Base-by-base conservation (phyloP, 2,113 vertebrate species). In the Colius striatus region DNA sequence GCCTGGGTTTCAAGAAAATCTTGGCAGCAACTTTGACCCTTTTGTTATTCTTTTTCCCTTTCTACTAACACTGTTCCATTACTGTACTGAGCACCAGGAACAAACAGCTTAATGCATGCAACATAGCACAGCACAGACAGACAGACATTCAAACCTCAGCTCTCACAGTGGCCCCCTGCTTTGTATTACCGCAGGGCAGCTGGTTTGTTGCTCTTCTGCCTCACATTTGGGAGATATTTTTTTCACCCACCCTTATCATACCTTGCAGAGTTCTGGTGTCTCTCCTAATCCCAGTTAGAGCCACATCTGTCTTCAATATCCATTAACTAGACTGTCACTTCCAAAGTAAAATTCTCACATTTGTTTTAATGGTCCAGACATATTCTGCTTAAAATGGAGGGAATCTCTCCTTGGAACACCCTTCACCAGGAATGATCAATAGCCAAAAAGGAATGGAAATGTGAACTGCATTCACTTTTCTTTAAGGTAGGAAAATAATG, bases 401-500 rank as follows among this genome's bases (percentile, higher is more conserved):
- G 45, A 65, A 81, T 61, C 65, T 30, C 18, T 89, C 12, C 14
- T 10, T 30, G n/a, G 23, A 20, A 87, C 32, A 63, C 11, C 18
- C 13, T 1, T 0, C 60, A 41, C 5, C 1, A 0, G 45, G 48
- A 89, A 26, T 0, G 0, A 78, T 84, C 38, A 58, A 51, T 58
- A 88, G 71, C 11, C 38, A 55, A 70, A 67, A 5, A 47, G 34
- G 41, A 63, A 63, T 10, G 29, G 53, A 89, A 94, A 61, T 61
- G 27, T 36, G 10, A 21, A 61, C 16, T 57, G 36, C 2, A 1
- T 57, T 90, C 8, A 2, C 14, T 77, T 53, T 78, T 65, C 51
- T 75, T 87, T 92, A 48, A 78, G 18, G 15, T 0, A 65, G 45
- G 41, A 73, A 78, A 93, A 89, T 81, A 65, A 53, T 15, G 13